These are phyloP conservation scores for Rana temporaria DNA, from an alignment of 2,113 vertebrate species.

Conservation along the genomic window DNA sequence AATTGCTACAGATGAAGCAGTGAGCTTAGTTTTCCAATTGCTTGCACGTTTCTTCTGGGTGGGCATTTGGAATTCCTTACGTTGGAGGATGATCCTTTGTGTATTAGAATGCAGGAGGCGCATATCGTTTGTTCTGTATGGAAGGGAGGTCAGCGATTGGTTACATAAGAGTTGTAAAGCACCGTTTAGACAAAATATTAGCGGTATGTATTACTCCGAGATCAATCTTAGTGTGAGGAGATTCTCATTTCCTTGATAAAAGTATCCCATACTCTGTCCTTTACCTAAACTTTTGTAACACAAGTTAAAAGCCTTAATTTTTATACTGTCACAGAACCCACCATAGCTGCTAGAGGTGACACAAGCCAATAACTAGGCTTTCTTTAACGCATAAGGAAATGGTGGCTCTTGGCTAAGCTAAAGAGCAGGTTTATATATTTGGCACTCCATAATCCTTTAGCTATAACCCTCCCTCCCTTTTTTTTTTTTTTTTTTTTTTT, in stretches of 20 bases:
- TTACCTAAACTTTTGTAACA: too few species aligned
- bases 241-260: too few species aligned
- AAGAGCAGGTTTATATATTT: background rate
- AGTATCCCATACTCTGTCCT: too few species aligned
- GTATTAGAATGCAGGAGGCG: background rate
- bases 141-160: background rate
- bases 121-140: background rate
- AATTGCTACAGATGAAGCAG: background rate
- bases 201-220: constrained; percentile 33
- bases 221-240: background rate
- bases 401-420: background rate
- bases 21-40: background rate
- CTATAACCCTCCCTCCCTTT: too few species aligned
- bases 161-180: background rate
- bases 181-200: background rate
- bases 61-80: background rate
- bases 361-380: too few species aligned
- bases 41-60: background rate
- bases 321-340: background rate
- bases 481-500: too few species aligned
- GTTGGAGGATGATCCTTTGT: background rate
- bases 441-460: too few species aligned
- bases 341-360: background rate
- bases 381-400: background rate
- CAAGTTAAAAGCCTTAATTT: too few species aligned